These are phyloP conservation scores for Channa argus DNA, from an alignment of 2,113 vertebrate genomes.

Conservation along the genomic window DNA sequence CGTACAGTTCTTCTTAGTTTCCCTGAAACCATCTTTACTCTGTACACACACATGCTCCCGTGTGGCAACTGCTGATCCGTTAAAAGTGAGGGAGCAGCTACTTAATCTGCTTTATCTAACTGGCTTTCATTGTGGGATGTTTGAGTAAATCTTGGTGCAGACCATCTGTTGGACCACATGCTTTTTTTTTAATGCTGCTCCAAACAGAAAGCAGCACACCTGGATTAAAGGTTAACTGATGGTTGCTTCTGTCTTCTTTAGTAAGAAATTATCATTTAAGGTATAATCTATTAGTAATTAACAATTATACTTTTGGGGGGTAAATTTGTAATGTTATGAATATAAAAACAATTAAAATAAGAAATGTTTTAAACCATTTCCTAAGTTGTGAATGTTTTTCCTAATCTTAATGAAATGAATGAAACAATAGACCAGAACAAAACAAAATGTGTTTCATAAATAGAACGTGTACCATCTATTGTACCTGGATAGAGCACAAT, in stretches of 20 bases:
- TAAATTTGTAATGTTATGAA: no score
- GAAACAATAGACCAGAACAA: no score
- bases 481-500: no score
- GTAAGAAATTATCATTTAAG: neutral
- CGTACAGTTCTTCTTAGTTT: slow-evolving; percentile 23
- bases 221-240: slow-evolving; percentile 33
- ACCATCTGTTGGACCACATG: slow-evolving; percentile 41
- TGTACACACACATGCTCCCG: neutral
- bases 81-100: slow-evolving; percentile 16
- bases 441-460: no score
- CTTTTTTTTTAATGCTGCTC: slow-evolving; percentile 10
- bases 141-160: slow-evolving; percentile 7
- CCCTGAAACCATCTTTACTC: neutral
- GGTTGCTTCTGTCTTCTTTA: neutral
- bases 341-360: no score
- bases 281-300: neutral
- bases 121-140: slow-evolving; percentile 38
- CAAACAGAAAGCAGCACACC: slow-evolving; percentile 14
- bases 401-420: no score
- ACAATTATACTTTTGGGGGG: no score
- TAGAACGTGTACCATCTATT: no score
- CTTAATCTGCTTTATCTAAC: slow-evolving; percentile 53
- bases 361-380: no score
- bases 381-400: no score
- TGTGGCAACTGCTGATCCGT: slow-evolving; percentile 1